A percentile compares a stretch with the other conserved stretches of the same genome.
These are phyloP conservation scores for Glyptemys insculpta DNA, from an alignment of 2,797 vertebrate species.

Conservation along the genomic window DNA sequence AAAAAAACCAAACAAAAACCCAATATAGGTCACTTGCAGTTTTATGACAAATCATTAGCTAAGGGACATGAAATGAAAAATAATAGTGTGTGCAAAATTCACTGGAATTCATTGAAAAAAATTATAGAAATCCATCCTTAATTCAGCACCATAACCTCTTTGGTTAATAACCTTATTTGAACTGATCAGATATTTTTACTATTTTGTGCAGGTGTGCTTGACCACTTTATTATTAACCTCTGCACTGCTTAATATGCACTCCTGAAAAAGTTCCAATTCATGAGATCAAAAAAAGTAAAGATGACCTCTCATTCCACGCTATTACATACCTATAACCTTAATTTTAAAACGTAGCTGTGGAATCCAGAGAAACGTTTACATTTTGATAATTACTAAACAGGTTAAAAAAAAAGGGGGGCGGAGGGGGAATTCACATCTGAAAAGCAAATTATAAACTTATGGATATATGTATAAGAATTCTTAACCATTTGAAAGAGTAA, in stretches of 20 bases:
- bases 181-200: not conserved
- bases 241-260: not conserved
- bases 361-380: not conserved
- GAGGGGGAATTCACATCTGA: constrained; percentile 26
- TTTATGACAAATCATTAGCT: not conserved
- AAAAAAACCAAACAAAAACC: not conserved
- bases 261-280: not conserved
- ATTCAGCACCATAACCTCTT: not conserved
- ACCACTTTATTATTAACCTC: not conserved
- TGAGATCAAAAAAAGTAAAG: not conserved
- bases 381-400: not conserved
- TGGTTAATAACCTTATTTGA: not conserved
- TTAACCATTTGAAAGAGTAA: not conserved
- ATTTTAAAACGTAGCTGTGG: constrained; percentile 1
- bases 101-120: not conserved
- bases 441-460: constrained; percentile 32
- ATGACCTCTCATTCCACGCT: not conserved
- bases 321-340: not conserved
- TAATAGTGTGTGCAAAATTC: not conserved
- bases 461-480: not conserved
- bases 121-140: not conserved
- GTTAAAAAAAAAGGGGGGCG: constrained; percentile 16
- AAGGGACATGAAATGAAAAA: not conserved
- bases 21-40: not conserved
- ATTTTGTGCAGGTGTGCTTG: not conserved